Percentiles rank a stretch among this genome's conserved stretches.
Evolutionary conservation across 1,140 invertebrate species (phyloP).

Genomic region (Anthonomus grandis): DNA sequence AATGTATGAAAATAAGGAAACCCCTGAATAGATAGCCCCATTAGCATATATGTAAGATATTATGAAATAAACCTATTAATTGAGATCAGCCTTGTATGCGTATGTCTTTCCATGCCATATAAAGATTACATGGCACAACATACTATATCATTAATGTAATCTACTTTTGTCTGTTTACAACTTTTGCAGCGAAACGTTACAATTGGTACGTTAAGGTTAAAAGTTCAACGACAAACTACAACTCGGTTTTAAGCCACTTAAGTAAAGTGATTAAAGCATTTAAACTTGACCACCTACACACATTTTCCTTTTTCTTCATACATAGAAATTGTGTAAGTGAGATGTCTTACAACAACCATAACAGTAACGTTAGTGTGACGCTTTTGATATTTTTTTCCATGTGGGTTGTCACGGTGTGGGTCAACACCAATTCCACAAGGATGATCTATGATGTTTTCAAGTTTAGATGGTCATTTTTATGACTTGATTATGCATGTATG

Average conservation of each 20-base stretch:
- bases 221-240: slow-evolving; percentile 5
- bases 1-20: too few relatives aligned
- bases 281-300: slow-evolving; percentile 14
- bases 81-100: too few relatives aligned
- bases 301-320: slow-evolving; percentile 6
- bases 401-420: slow-evolving; percentile 6
- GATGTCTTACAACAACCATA: slow-evolving; percentile 11
- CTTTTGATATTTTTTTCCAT: background rate
- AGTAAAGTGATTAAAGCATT: slow-evolving; percentile 13
- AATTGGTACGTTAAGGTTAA: slow-evolving; percentile 14
- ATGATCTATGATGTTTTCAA: too few relatives aligned
- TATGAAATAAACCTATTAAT: too few relatives aligned
- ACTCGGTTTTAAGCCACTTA: background rate
- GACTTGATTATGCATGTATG: too few relatives aligned
- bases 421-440: too few relatives aligned
- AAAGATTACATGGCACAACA: too few relatives aligned
- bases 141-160: slow-evolving; percentile 1
- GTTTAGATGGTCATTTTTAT: too few relatives aligned
- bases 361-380: background rate
- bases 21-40: too few relatives aligned
- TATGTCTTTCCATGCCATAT: background rate
- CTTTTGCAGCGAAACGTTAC: background rate
- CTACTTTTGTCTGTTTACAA: background rate
- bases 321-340: too few relatives aligned
- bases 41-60: too few relatives aligned